Evolutionary conservation across 2,113 vertebrate genomes (phyloP).

Genomic region (Acrocephalus arundinaceus): DNA sequence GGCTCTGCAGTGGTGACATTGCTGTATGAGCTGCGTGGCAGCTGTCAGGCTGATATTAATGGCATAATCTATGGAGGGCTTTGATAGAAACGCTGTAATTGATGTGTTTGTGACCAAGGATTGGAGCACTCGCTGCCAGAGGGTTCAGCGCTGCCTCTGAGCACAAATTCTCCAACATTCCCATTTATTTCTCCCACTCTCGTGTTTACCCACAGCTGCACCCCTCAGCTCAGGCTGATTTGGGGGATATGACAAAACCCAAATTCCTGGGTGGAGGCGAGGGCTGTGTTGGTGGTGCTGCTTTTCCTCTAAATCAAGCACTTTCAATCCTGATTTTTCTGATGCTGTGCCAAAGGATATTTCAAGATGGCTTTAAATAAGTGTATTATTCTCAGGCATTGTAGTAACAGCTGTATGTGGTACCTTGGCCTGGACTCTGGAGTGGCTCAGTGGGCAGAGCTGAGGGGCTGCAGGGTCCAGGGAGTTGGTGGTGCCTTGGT

Average conservation of each 20-base stretch:
- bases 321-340: background rate
- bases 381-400: background rate
- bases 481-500: background rate
- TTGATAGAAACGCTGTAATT: background rate
- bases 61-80: background rate
- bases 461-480: background rate
- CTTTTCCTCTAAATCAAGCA: background rate
- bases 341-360: background rate
- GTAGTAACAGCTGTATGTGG: background rate
- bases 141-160: background rate
- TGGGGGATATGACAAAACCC: background rate
- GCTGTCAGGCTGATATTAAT: slow-evolving; percentile 15
- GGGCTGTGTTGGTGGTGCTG: background rate
- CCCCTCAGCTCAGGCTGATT: background rate
- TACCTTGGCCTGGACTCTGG: fast-evolving
- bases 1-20: background rate
- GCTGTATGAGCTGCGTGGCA: background rate
- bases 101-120: slow-evolving; percentile 29
- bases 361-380: background rate
- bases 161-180: background rate
- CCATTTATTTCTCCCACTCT: slow-evolving; percentile 31
- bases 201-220: background rate
- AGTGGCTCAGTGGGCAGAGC: background rate
- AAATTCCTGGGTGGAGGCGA: background rate
- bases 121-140: background rate